These are phyloP conservation scores for Agraylea sexmaculata DNA, from an alignment of 1,140 invertebrate species.

Conservation along the genomic window DNA sequence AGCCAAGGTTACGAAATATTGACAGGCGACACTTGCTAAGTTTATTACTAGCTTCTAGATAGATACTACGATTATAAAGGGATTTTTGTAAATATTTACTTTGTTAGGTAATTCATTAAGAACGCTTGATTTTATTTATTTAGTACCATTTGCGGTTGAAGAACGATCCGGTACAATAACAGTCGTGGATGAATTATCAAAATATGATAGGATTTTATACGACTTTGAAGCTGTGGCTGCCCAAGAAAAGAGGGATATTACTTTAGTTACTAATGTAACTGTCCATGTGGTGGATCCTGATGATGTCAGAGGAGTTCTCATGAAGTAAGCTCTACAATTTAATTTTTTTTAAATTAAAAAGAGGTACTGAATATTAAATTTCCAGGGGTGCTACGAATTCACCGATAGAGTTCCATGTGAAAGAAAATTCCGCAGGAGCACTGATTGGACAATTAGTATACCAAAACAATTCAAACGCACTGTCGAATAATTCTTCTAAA, in stretches of 20 bases:
- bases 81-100: slow-evolving; percentile 9
- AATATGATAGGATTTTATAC: slow-evolving; percentile 54
- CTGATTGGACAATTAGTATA: slow-evolving; percentile 62
- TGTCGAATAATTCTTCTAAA: slow-evolving; percentile 29
- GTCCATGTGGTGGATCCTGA: slow-evolving; percentile 70
- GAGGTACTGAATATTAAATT: slow-evolving; percentile 11
- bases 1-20: too few species aligned
- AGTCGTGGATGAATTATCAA: slow-evolving; percentile 61
- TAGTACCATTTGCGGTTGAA: slow-evolving; percentile 83
- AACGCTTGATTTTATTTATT: slow-evolving; percentile 27
- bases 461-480: slow-evolving; percentile 40
- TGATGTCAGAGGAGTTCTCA: slow-evolving; percentile 51
- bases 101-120: slow-evolving; percentile 10
- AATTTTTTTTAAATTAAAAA: slow-evolving; percentile 7
- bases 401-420: slow-evolving; percentile 60
- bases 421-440: slow-evolving; percentile 63
- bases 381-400: slow-evolving; percentile 49
- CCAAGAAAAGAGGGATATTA: slow-evolving; percentile 44
- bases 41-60: neutral
- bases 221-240: slow-evolving; percentile 69
- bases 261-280: slow-evolving; percentile 67
- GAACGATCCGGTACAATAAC: slow-evolving; percentile 78
- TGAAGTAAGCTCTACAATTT: slow-evolving; percentile 43
- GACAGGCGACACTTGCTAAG: too few species aligned
- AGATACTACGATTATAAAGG: slow-evolving; percentile 2